These are phyloP conservation scores for Saxidomus purpurata DNA, from an alignment of 1,140 invertebrate genomes.

Conservation along the genomic window DNA sequence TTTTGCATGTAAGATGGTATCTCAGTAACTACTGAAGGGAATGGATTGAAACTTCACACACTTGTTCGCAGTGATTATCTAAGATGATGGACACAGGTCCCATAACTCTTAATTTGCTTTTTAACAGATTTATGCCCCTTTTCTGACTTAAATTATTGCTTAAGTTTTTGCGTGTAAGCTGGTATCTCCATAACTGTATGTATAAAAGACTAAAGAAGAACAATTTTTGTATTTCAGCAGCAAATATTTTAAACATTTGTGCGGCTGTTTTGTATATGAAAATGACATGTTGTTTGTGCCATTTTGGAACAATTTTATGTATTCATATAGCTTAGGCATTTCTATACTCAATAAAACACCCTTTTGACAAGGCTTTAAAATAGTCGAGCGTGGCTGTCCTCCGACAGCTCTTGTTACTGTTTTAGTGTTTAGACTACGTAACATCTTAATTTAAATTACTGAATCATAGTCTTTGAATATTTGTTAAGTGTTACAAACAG, in stretches of 20 bases:
- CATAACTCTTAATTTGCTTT: too few species aligned
- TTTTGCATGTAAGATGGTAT: not conserved
- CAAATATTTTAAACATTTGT: constrained; percentile 9
- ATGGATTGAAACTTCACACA: constrained; percentile 5
- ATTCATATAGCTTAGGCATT: too few species aligned
- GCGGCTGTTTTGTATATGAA: not conserved
- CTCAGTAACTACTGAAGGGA: not conserved
- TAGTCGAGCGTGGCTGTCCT: too few species aligned
- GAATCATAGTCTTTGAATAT: constrained; percentile 8
- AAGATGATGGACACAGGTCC: not conserved
- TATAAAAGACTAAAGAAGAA: too few species aligned
- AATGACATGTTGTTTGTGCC: constrained; percentile 7
- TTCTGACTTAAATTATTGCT: too few species aligned
- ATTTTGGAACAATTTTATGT: too few species aligned
- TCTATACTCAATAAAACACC: too few species aligned
- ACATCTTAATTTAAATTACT: constrained; percentile 14
- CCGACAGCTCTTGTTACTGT: not conserved
- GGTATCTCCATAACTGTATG: too few species aligned
- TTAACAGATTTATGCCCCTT: too few species aligned
- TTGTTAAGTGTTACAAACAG: not conserved
- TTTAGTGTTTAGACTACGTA: constrained; percentile 2
- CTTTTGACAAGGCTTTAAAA: too few species aligned
- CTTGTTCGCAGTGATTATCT: not conserved
- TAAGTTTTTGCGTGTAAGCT: too few species aligned
- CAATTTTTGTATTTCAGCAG: not conserved